Evolutionary conservation across 2,797 vertebrate species (phyloP).

Genomic region (Acridotheres tristis): DNA sequence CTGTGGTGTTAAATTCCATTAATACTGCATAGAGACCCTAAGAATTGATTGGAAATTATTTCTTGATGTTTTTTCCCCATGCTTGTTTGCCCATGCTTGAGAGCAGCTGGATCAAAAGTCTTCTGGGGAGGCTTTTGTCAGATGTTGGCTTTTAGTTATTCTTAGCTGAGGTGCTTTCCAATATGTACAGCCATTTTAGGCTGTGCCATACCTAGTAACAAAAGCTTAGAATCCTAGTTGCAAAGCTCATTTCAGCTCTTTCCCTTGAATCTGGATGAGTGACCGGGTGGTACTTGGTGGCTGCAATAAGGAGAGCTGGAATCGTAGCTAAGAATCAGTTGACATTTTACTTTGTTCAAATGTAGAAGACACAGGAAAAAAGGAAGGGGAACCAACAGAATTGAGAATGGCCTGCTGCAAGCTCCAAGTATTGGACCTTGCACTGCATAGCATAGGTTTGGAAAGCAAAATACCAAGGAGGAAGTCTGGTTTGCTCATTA

Average conservation of each 20-base stretch:
- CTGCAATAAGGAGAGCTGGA: neutral
- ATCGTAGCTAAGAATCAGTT: neutral
- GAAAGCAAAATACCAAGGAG: neutral
- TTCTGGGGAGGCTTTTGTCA: neutral
- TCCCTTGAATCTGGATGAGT: neutral
- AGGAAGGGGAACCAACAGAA: neutral
- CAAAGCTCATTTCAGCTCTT: neutral
- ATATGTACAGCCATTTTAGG: neutral
- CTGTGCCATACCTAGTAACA: neutral
- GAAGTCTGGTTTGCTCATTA: conserved; percentile 39
- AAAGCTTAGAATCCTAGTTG: neutral
- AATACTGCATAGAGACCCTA: conserved; percentile 2
- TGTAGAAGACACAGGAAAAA: neutral
- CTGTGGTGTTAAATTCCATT: conserved; percentile 42
- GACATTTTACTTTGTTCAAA: neutral
- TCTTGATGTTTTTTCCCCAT: neutral
- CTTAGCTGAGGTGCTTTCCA: conserved; percentile 23
- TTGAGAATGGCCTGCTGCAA: neutral
- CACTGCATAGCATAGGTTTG: neutral
- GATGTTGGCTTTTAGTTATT: conserved; percentile 21
- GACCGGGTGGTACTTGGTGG: neutral
- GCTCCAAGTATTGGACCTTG: neutral
- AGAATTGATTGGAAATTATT: conserved; percentile 35
- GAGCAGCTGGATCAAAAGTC: neutral
- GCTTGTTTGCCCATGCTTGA: neutral